Evolutionary conservation across 2,888 invertebrate species (phyloP).

Genomic region (Oligia strigilis): DNA sequence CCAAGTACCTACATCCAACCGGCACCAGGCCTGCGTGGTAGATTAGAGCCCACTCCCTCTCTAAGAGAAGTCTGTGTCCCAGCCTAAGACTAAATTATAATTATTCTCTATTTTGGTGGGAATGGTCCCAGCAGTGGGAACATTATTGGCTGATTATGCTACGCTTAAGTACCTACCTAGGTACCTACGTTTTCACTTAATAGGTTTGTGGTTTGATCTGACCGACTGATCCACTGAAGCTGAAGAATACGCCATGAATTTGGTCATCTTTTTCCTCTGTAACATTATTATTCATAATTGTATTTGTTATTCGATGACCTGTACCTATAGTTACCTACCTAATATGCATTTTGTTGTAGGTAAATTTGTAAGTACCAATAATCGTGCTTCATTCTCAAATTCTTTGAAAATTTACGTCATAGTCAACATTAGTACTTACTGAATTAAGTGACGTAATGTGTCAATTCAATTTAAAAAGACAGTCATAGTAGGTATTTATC

Average conservation of each 20-base stretch:
- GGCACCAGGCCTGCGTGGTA: background rate
- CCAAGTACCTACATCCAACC: background rate
- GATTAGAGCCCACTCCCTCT: background rate
- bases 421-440: background rate
- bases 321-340: background rate
- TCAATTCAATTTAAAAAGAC: constrained; percentile 5
- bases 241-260: background rate
- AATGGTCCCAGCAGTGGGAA: too few relatives aligned
- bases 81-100: too few relatives aligned
- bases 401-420: constrained; percentile 7
- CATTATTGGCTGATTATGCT: background rate
- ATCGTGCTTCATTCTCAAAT: constrained; percentile 7
- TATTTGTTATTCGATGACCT: background rate
- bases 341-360: background rate
- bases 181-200: background rate
- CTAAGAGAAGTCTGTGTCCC: background rate
- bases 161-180: background rate
- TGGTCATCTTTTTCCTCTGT: background rate
- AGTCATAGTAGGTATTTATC: background rate
- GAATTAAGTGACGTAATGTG: background rate
- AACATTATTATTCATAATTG: background rate
- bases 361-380: background rate
- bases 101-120: too few relatives aligned
- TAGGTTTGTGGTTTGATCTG: background rate
- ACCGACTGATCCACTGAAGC: background rate